These are phyloP conservation scores for Mareca penelope DNA, from an alignment of 2,797 vertebrate species.

Conservation along the genomic window DNA sequence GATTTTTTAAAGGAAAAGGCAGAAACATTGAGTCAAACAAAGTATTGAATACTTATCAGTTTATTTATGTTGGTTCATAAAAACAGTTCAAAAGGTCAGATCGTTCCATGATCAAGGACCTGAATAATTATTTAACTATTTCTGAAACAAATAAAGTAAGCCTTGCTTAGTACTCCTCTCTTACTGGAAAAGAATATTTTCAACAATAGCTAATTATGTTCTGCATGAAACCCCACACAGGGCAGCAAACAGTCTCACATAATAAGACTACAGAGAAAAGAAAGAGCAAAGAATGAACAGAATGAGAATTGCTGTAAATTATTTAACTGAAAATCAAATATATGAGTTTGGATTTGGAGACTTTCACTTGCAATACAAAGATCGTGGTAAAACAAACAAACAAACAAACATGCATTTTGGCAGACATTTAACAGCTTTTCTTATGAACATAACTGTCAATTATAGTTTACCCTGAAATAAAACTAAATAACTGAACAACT, in stretches of 20 bases:
- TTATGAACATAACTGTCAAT: background rate
- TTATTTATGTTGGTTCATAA: background rate
- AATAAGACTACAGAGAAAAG: background rate
- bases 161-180: background rate
- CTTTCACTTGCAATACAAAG: background rate
- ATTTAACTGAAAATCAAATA: background rate
- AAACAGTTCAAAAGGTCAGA: background rate
- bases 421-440: background rate
- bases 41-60: background rate
- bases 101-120: background rate
- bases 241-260: background rate
- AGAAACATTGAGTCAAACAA: slow-evolving; percentile 40
- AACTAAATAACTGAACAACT: background rate
- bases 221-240: background rate
- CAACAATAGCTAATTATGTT: background rate
- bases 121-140: background rate
- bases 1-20: slow-evolving; percentile 62
- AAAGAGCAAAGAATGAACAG: background rate
- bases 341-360: background rate
- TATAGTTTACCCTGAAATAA: background rate
- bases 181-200: background rate
- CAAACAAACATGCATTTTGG: background rate
- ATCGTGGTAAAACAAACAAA: background rate
- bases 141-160: background rate
- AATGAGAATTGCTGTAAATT: background rate